Evolutionary conservation across 2,113 vertebrate species (phyloP), one percentile per base, ranked within the genome.

Genomic region (Ciconia stormi): DNA sequence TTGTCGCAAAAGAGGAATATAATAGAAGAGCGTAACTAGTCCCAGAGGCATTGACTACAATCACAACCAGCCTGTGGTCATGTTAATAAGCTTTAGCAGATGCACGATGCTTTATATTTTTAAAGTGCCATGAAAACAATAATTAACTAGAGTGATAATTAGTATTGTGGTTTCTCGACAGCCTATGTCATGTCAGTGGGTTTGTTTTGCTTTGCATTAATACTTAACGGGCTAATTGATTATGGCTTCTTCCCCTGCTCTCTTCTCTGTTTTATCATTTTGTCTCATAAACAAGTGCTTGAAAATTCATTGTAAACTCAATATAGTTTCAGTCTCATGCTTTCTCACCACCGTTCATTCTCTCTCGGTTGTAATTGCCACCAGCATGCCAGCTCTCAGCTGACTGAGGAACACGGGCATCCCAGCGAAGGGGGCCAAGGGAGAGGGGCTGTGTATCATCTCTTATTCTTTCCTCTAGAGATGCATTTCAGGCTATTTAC

Each of bases 141-240:
- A 47, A 91, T 96, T 91, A 93, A 61, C 65, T 52, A 18, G 18
- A 18, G 40, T 10, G 61, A 11, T 95, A 95, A 97, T 95, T 87
- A 92, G 61, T 72, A 12, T 4, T 23, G 86, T 18, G 91, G 65
- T 62, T 92, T 40, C 81, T 55, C 17, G 2, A 13, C 73, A 86
- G 90, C 36, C 82, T n/a, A 0, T 73, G 73, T 38, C 91, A 32
- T 9, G 4, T 76, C 76, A 34, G 5, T 18, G 73, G 21, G 21
- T 63, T 81, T 90, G 88, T 30, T 95, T 70, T 84, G 76, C 79
- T 84, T 63, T 56, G 83, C 61, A 6, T 50, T 84, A 55, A 53
- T 87, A 7, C 46, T 69, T 30, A 26, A 67, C 12, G 46, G 67
- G 17, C 71, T 90, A 42, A 44, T 25, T 74, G 92, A 50, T 53